phyloP scores from a whole-genome alignment of 2,113 vertebrate species.

The Ibidorhyncha struthersii region DNA sequence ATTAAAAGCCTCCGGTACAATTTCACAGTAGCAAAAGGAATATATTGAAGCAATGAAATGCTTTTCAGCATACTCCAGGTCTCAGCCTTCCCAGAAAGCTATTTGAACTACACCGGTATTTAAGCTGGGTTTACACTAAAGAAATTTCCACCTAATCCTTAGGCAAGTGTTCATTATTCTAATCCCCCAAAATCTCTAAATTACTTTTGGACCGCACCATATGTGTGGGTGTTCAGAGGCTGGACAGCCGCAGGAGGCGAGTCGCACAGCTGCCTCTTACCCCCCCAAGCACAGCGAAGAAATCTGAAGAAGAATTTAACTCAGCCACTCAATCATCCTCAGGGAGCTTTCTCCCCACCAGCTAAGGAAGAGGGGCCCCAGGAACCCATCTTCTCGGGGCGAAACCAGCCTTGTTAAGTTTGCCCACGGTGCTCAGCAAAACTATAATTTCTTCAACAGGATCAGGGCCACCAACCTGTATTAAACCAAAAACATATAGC shows the following conservation, averaged over 20 bases:
- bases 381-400: background rate
- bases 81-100: background rate
- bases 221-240: background rate
- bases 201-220: background rate
- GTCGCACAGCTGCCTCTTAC: background rate
- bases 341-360: background rate
- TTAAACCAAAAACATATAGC: background rate
- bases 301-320: background rate
- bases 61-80: background rate
- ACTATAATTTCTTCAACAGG: background rate
- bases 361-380: background rate
- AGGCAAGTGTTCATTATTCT: background rate
- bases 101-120: background rate
- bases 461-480: background rate
- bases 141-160: background rate
- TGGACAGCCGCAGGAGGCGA: accelerated
- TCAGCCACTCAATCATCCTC: background rate
- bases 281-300: background rate
- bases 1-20: background rate
- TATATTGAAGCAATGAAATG: background rate
- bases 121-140: background rate
- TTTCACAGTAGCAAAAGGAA: background rate
- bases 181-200: background rate
- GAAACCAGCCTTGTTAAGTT: background rate
- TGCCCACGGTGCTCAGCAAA: background rate